phyloP scores from a whole-genome alignment of 2,113 vertebrate genomes.

The Nansenia antarctica region DNA sequence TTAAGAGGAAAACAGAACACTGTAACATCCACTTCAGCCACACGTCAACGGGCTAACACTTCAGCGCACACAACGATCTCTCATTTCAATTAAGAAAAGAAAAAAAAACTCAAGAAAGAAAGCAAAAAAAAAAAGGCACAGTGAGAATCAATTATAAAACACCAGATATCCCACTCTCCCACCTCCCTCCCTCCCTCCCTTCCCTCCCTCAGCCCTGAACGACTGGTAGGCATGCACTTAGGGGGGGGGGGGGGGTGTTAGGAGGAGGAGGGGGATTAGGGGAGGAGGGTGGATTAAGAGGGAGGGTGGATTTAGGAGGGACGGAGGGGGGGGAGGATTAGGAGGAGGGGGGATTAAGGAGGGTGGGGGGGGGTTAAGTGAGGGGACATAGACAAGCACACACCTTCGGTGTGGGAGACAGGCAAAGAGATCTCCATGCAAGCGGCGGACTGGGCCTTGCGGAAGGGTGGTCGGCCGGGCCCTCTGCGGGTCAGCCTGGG shows the following conservation, averaged over 20 bases:
- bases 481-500: constrained; percentile 89
- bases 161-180: constrained; percentile 23
- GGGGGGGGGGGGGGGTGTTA: constrained; percentile 5
- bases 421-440: constrained; percentile 99
- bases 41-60: no score
- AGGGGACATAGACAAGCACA: constrained; percentile 67
- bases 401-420: constrained; percentile 95
- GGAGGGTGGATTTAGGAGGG: neutral
- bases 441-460: constrained; percentile 98
- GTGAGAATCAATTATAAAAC: constrained; percentile 17
- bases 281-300: constrained; percentile 2
- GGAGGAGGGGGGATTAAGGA: constrained; percentile 35
- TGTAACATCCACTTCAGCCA: no score
- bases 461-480: constrained; percentile 93
- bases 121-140: constrained; percentile 13
- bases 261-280: constrained; percentile 25
- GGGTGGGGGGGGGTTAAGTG: constrained; percentile 32
- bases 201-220: constrained; percentile 46
- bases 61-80: no score
- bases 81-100: no score
- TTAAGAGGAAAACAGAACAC: no score
- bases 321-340: constrained; percentile 18
- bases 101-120: no score
- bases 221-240: constrained; percentile 59
- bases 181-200: neutral